Conservation (phyloP, 2,113 vertebrate species). For the Cavia porcellus region DNA sequence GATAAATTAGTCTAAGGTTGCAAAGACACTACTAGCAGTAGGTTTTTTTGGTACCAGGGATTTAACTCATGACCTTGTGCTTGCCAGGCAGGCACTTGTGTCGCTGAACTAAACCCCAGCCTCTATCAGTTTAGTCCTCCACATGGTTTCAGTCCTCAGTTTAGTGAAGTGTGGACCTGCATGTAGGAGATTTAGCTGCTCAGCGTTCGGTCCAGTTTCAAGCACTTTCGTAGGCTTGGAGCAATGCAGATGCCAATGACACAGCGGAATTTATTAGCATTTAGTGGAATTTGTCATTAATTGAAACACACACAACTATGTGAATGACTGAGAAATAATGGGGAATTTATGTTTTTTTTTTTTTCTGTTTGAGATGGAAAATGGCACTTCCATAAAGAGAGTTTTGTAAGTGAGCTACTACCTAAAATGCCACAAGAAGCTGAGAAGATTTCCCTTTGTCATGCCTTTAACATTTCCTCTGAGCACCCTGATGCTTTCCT, state of each 20-base stretch:
- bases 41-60: too few relatives aligned
- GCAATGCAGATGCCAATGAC: not conserved
- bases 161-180: not conserved
- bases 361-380: not conserved
- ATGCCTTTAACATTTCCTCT: conserved; percentile 30
- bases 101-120: too few relatives aligned
- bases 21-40: not conserved
- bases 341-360: not conserved
- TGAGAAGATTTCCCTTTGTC: not conserved
- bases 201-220: not conserved
- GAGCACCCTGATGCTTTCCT: too few relatives aligned
- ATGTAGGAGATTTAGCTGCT: not conserved
- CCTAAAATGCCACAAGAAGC: not conserved
- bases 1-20: not conserved
- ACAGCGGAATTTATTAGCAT: not conserved
- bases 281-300: not conserved
- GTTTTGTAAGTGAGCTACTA: not conserved
- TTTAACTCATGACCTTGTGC: too few relatives aligned
- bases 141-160: not conserved
- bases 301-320: not conserved
- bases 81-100: too few relatives aligned
- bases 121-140: not conserved
- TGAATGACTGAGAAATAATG: not conserved
- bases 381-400: not conserved
- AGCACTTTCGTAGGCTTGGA: not conserved